These are phyloP conservation scores for Scopus umbretta DNA, from an alignment of 2,113 vertebrate species.

Conservation along the genomic window DNA sequence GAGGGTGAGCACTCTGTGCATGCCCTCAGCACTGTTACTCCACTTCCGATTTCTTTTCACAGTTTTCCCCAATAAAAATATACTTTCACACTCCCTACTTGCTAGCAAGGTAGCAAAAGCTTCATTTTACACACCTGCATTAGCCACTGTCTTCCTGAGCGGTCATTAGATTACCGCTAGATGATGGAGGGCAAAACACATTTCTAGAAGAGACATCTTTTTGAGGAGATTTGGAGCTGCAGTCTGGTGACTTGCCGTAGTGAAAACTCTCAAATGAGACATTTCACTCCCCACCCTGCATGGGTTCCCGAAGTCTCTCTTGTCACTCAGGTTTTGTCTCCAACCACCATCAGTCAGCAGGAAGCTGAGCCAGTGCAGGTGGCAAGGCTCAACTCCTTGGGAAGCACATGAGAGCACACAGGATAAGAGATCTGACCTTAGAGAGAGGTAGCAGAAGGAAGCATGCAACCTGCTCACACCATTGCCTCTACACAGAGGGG, in stretches of 20 bases:
- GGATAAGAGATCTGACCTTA: background rate
- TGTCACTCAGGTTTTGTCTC: background rate
- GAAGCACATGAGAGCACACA: rapidly evolving
- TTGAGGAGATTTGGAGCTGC: background rate
- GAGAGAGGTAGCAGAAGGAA: background rate
- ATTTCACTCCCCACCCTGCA: background rate
- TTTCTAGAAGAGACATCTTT: background rate
- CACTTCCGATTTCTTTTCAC: background rate
- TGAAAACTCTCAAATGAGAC: background rate
- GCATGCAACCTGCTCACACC: background rate
- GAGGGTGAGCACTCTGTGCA: too few relatives aligned
- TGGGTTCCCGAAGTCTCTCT: background rate
- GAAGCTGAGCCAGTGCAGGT: background rate
- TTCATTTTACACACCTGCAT: background rate
- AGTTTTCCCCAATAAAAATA: background rate
- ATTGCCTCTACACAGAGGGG: background rate
- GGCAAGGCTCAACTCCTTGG: rapidly evolving
- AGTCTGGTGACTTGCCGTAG: background rate
- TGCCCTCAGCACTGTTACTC: background rate
- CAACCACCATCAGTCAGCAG: background rate
- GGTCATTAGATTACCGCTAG: background rate
- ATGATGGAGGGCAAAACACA: background rate
- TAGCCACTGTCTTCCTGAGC: background rate
- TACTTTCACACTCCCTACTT: background rate
- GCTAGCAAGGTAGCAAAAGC: background rate